Conservation (phyloP, 2,797 vertebrate genomes). For the Botia almorhae region DNA sequence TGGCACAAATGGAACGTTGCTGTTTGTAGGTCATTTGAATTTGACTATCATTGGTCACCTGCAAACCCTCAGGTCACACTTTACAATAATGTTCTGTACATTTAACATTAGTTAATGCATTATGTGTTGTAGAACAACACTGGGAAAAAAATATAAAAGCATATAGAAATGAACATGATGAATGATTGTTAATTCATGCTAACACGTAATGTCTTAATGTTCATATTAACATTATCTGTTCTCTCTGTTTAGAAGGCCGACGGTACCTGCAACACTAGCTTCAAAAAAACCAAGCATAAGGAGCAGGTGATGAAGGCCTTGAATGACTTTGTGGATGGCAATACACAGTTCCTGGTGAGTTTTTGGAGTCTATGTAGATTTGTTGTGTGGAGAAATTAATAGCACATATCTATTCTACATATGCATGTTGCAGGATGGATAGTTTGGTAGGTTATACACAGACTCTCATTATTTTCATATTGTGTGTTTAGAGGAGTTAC, state of each 20-base stretch:
- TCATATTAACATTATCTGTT: not conserved
- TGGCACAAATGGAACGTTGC: not conserved
- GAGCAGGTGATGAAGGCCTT: constrained; percentile 81
- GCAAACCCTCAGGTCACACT: not conserved
- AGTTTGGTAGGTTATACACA: not conserved
- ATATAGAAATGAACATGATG: not conserved
- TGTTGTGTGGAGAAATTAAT: not conserved
- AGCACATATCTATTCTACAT: no score
- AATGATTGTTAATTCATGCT: not conserved
- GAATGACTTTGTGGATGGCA: constrained; percentile 78
- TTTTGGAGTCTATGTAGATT: constrained; percentile 8
- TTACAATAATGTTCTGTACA: not conserved
- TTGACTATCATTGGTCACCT: not conserved
- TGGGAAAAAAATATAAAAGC: not conserved
- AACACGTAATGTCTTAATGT: not conserved
- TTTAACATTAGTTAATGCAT: not conserved
- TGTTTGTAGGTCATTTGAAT: not conserved
- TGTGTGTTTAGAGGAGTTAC: constrained; percentile 76
- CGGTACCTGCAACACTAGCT: constrained; percentile 82
- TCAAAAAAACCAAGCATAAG: constrained; percentile 81
- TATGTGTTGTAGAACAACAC: not conserved
- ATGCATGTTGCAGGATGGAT: not conserved
- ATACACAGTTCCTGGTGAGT: constrained; percentile 77
- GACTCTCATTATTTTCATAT: constrained; percentile 9
- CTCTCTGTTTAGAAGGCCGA: constrained; percentile 75